phyloP scores from a whole-genome alignment of 1,140 invertebrate species.

The Euwallacea fornicatus region DNA sequence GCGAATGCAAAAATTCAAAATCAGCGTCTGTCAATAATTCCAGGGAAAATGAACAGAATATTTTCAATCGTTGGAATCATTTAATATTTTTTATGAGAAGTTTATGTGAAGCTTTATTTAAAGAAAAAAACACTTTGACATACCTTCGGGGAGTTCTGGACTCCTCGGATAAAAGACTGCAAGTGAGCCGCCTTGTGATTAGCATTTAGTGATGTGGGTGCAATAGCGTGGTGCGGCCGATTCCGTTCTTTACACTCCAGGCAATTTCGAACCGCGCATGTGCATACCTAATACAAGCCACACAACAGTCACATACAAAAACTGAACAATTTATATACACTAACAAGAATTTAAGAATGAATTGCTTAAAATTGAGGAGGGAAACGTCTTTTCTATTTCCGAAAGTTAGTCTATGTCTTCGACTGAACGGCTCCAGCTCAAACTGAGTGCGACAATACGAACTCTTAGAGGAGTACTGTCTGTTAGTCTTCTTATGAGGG shows the following conservation, averaged over 20 bases:
- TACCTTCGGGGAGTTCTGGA: conserved; percentile 84
- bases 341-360: background rate
- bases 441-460: too few species aligned
- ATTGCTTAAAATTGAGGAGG: background rate
- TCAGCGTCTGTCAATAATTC: too few species aligned
- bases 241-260: conserved; percentile 95
- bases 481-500: too few species aligned
- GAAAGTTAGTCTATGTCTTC: too few species aligned
- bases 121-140: conserved; percentile 40
- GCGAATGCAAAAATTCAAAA: too few species aligned
- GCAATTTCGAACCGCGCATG: conserved; percentile 96
- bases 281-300: conserved; percentile 81
- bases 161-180: conserved; percentile 83
- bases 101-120: too few species aligned
- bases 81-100: too few species aligned
- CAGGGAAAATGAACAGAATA: too few species aligned
- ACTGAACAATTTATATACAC: background rate
- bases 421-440: too few species aligned
- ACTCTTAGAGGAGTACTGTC: too few species aligned
- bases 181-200: conserved; percentile 70
- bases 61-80: too few species aligned
- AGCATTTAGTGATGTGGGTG: conserved; percentile 55
- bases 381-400: too few species aligned
- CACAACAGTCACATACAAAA: conserved; percentile 43
- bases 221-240: conserved; percentile 61